Conservation (phyloP, 2,797 vertebrate genomes). For the Hirundo rustica region DNA sequence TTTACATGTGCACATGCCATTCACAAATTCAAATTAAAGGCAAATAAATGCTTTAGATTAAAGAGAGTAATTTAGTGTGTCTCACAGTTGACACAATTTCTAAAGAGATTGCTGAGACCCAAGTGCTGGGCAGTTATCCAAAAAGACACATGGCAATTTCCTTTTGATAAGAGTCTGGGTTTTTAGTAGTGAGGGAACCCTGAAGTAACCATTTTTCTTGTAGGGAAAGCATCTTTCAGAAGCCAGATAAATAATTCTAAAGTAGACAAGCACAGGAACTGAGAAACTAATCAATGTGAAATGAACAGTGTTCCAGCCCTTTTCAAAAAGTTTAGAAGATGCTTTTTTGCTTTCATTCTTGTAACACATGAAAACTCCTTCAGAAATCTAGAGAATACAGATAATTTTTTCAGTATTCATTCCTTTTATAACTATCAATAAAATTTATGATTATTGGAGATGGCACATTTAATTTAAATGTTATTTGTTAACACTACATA, state of each 20-base stretch:
- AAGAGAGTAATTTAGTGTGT: conserved; percentile 38
- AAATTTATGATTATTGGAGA: not conserved
- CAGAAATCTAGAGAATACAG: not conserved
- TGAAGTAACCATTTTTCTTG: conserved; percentile 55
- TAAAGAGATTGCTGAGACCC: not conserved
- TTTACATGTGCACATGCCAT: not conserved
- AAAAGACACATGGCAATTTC: conserved; percentile 58
- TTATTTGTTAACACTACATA: not conserved
- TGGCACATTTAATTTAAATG: not conserved
- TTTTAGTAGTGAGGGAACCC: conserved; percentile 48
- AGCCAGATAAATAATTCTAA: conserved; percentile 49
- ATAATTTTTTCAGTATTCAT: not conserved
- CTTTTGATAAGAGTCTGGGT: conserved; percentile 37
- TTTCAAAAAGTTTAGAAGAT: not conserved
- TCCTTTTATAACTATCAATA: not conserved
- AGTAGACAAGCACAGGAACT: conserved; percentile 26
- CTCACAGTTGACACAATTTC: not conserved
- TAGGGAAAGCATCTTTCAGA: conserved; percentile 47
- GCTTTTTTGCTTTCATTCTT: not conserved
- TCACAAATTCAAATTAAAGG: conserved; percentile 34
- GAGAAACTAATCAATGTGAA: conserved; percentile 39
- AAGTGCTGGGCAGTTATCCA: conserved; percentile 30
- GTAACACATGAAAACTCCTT: not conserved
- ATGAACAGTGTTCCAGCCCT: not conserved
- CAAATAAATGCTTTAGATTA: conserved; percentile 49